Conservation (phyloP, 2,797 vertebrate species). For the Lophotriccus pileatus region DNA sequence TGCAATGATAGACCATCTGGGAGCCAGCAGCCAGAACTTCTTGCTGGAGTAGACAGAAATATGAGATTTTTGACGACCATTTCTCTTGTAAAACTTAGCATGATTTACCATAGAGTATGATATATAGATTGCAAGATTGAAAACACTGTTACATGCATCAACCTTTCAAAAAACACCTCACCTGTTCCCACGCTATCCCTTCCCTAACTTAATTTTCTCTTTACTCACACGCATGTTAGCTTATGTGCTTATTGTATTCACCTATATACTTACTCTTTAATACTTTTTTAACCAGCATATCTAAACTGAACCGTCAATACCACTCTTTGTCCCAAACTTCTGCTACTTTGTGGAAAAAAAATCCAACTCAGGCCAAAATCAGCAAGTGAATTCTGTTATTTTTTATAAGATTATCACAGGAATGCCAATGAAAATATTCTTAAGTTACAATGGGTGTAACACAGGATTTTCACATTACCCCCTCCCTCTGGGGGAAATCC, state of each 20-base stretch:
- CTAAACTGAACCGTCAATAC: conserved; percentile 15
- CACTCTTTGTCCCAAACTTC: conserved; percentile 24
- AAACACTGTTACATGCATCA: background rate
- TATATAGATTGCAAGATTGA: background rate
- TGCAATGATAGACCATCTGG: background rate
- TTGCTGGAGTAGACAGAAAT: background rate
- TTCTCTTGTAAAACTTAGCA: background rate
- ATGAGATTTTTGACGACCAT: background rate
- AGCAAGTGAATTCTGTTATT: conserved; percentile 68
- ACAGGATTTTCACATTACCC: conserved; percentile 71
- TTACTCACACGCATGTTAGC: background rate
- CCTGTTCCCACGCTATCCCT: background rate
- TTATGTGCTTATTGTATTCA: background rate
- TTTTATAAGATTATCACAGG: conserved; percentile 62
- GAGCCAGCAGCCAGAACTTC: background rate
- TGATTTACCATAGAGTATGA: rapidly evolving
- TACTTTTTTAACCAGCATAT: background rate
- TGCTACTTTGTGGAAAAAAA: conserved; percentile 58
- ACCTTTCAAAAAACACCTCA: background rate
- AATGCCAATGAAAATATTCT: conserved; percentile 76
- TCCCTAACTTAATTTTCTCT: background rate
- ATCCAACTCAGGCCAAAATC: conserved; percentile 42
- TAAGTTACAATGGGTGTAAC: conserved; percentile 73
- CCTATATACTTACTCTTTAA: background rate
- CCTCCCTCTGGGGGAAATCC: conserved; percentile 64